These are phyloP conservation scores for Drosophila longiperda DNA, from an alignment of 2,888 invertebrate species.

Conservation along the genomic window DNA sequence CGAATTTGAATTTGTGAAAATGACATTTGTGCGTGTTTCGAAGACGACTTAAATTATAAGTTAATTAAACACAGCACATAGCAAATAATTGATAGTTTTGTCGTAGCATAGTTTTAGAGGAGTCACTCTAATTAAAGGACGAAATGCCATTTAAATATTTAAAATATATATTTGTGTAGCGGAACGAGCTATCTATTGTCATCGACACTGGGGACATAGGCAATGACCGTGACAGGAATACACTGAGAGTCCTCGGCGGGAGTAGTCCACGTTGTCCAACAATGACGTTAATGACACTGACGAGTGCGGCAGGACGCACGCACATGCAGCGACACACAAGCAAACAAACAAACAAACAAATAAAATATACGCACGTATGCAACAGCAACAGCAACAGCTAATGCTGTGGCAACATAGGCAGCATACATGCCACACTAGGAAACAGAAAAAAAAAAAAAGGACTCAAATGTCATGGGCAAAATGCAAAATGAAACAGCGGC, in stretches of 20 bases:
- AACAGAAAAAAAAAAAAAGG: slow-evolving; percentile 1
- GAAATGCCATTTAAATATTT: slow-evolving; percentile 71
- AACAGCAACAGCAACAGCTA: slow-evolving; percentile 14
- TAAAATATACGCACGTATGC: slow-evolving; percentile 30
- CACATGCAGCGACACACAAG: slow-evolving; percentile 57
- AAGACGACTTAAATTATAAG: slow-evolving; percentile 50
- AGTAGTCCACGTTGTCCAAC: slow-evolving; percentile 31
- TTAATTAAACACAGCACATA: slow-evolving; percentile 53
- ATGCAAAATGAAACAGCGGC: slow-evolving; percentile 37
- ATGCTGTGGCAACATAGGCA: slow-evolving; percentile 39
- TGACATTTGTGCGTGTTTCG: slow-evolving; percentile 71
- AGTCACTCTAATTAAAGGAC: slow-evolving; percentile 66
- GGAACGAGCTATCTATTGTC: slow-evolving; percentile 37
- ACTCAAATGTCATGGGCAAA: slow-evolving; percentile 30
- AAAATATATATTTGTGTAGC: slow-evolving; percentile 47
- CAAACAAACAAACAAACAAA: slow-evolving; percentile 44
- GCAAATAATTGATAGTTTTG: slow-evolving; percentile 67
- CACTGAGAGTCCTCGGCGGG: slow-evolving; percentile 7
- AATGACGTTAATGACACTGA: slow-evolving; percentile 77
- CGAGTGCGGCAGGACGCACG: slow-evolving; percentile 63
- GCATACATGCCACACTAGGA: slow-evolving; percentile 19
- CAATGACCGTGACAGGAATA: slow-evolving; percentile 22
- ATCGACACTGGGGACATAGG: slow-evolving; percentile 39
- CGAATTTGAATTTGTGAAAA: slow-evolving; percentile 38
- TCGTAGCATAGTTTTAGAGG: slow-evolving; percentile 39